Conservation (phyloP, 2,113 vertebrate species). For the rat (Rattus norvegicus) region GRCr8 NC_086029.1:42770001-42770500, state of each 20-base stretch:
- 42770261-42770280: background rate
- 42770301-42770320: no score
- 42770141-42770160: background rate
- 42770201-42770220: background rate
- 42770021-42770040: background rate
- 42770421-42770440: background rate
- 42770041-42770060: constrained; percentile 3
- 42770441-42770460: background rate
- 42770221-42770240: accelerated
- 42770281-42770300: background rate
- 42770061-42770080: background rate
- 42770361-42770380: background rate
- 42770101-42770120: background rate
- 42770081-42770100: background rate
- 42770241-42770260: background rate
- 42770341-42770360: background rate
- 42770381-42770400: background rate
- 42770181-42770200: background rate
- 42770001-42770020: background rate
- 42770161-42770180: no score
- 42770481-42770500: background rate
- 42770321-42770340: background rate
- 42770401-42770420: background rate
- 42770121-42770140: background rate
- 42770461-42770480: background rate